phyloP scores from a whole-genome alignment of 1,140 invertebrate genomes.

The Drosophila dunni region DNA sequence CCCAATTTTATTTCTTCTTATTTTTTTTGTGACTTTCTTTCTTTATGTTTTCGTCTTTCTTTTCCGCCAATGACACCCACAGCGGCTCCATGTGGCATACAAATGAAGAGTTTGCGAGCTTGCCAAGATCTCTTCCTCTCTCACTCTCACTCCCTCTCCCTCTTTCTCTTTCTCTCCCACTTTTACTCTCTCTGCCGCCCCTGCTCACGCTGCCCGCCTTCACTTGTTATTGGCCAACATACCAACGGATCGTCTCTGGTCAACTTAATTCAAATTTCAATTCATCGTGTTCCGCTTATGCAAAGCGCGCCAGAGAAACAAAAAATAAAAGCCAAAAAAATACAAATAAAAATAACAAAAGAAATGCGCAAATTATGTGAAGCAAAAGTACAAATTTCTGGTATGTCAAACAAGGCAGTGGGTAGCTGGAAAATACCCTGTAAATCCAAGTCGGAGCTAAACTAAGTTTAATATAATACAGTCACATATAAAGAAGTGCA shows the following conservation, averaged over 20 bases:
- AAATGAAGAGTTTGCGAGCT: constrained; percentile 41
- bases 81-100: constrained; percentile 36
- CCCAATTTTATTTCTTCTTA: not conserved
- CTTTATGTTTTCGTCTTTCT: constrained; percentile 23
- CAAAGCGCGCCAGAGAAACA: constrained; percentile 35
- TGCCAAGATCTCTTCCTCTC: constrained; percentile 39
- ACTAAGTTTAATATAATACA: no score
- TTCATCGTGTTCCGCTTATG: constrained; percentile 42
- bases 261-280: constrained; percentile 28
- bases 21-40: constrained; percentile 5
- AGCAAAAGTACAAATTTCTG: constrained; percentile 3
- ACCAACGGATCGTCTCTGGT: constrained; percentile 8
- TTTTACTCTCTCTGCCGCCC: not conserved
- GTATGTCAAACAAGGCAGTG: not conserved
- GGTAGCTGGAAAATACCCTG: not conserved
- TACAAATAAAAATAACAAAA: constrained; percentile 21
- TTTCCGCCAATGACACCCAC: constrained; percentile 53
- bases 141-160: not conserved
- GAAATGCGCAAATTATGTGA: constrained; percentile 53
- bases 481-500: no score
- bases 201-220: not conserved
- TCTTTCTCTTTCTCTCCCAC: not conserved
- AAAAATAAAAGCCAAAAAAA: not conserved
- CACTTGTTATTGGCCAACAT: not conserved
- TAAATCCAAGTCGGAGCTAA: not conserved